Conservation (phyloP, 2,113 vertebrate species). For the Corythoichthys intestinalis region DNA sequence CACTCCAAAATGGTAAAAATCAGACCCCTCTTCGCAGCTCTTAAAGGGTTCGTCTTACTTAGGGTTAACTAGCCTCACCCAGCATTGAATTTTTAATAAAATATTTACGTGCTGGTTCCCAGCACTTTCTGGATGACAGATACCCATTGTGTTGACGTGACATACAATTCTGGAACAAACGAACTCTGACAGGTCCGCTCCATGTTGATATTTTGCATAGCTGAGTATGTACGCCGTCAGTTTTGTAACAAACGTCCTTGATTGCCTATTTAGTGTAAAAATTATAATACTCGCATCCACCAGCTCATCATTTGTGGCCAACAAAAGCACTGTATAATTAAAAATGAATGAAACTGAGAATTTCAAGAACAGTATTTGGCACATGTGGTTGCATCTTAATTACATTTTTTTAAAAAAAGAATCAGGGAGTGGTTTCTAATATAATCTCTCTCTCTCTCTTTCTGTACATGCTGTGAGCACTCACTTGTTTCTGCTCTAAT, state of each 20-base stretch:
- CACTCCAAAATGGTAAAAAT: no score
- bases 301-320: not conserved
- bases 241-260: not conserved
- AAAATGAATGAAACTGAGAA: not conserved
- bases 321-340: no score
- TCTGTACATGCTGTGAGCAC: conserved; percentile 51
- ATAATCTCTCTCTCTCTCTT: not conserved
- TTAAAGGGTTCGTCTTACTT: no score
- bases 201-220: conserved; percentile 18
- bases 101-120: not conserved
- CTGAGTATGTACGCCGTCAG: not conserved
- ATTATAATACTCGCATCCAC: not conserved
- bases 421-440: no score
- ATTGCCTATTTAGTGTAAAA: not conserved
- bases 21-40: no score
- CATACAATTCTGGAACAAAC: conserved; percentile 33
- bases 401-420: no score
- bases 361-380: conserved; percentile 2
- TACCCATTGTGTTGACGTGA: conserved; percentile 29
- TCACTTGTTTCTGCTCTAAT: conserved; percentile 71
- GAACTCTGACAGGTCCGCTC: conserved; percentile 23
- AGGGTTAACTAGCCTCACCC: not conserved
- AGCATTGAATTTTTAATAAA: not conserved
- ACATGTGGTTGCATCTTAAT: not conserved
- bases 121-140: conserved; percentile 39